A percentile compares a stretch with the other conserved stretches of the same genome.
These are phyloP conservation scores for Toxotes chatareus DNA, from an alignment of 2,113 vertebrate species.

Conservation along the genomic window DNA sequence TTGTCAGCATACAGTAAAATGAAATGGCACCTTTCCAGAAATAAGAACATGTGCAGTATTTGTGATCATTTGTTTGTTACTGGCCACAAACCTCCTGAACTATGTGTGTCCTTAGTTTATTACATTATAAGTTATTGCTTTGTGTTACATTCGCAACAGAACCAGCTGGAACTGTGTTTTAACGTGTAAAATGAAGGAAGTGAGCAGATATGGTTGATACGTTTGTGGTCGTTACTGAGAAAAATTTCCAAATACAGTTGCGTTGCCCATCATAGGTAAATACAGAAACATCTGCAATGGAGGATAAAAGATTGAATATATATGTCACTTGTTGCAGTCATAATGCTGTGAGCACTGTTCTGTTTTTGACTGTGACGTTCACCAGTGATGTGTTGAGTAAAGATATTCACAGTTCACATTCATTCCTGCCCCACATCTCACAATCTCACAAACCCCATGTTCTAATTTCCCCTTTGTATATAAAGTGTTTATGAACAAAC, in stretches of 20 bases:
- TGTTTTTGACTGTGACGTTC: constrained; percentile 68
- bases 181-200: constrained; percentile 62
- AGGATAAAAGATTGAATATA: background rate
- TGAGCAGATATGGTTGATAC: constrained; percentile 6
- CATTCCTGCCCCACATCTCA: constrained; percentile 16
- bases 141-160: constrained; percentile 75
- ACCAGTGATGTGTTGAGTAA: constrained; percentile 49
- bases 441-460: constrained; percentile 57
- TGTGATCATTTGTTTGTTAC: constrained; percentile 50
- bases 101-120: constrained; percentile 58
- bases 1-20: constrained; percentile 41
- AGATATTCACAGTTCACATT: constrained; percentile 27
- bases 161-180: constrained; percentile 85
- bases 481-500: constrained; percentile 73
- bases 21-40: constrained; percentile 57
- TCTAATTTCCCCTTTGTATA: constrained; percentile 72
- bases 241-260: background rate
- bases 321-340: constrained; percentile 28
- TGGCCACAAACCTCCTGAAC: constrained; percentile 17
- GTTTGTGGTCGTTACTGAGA: background rate
- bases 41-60: constrained; percentile 48
- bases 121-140: constrained; percentile 78
- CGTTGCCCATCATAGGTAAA: background rate
- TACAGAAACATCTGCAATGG: background rate
- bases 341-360: constrained; percentile 42